A percentile compares a stretch with the other conserved stretches of the same genome.
Evolutionary conservation across 2,888 invertebrate genomes (phyloP).

Genomic region (Ceratothoa steindachneri): DNA sequence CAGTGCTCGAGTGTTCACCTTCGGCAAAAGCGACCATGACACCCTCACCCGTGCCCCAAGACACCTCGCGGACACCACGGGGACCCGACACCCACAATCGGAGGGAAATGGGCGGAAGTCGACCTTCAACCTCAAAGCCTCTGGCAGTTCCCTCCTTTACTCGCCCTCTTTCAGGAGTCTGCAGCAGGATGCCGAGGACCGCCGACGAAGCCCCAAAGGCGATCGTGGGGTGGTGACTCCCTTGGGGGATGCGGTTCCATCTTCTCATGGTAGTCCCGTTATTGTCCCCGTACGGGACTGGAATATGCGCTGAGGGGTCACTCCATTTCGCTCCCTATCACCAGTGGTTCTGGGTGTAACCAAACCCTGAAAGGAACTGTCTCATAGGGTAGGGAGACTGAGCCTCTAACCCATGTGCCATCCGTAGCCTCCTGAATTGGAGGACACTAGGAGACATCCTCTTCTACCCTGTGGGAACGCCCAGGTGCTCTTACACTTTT

Average conservation of each 20-base stretch:
- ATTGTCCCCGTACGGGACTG: slow-evolving; percentile 38
- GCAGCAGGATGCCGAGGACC: background rate
- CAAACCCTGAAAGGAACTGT: too few relatives aligned
- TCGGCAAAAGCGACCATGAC: slow-evolving; percentile 29
- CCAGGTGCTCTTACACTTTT: too few relatives aligned
- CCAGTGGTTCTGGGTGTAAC: too few relatives aligned
- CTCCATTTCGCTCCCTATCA: background rate
- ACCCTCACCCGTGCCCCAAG: slow-evolving; percentile 27
- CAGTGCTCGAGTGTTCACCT: slow-evolving; percentile 35
- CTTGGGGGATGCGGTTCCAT: slow-evolving; percentile 14
- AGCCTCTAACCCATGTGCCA: too few relatives aligned
- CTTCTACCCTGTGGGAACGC: too few relatives aligned
- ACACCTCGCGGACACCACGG: background rate
- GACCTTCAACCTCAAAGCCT: slow-evolving; percentile 39
- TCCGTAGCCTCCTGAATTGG: too few relatives aligned
- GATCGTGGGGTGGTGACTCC: background rate
- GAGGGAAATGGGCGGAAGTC: slow-evolving; percentile 13
- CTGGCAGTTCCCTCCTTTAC: slow-evolving; percentile 37
- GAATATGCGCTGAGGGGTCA: slow-evolving; percentile 32
- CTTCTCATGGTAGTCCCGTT: slow-evolving; percentile 31
- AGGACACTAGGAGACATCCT: too few relatives aligned
- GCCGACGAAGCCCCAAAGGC: slow-evolving; percentile 13
- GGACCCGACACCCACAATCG: slow-evolving; percentile 11
- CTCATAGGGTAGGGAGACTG: too few relatives aligned
- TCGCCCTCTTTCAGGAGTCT: slow-evolving; percentile 39